A percentile compares a stretch with the other conserved stretches of the same genome.
Evolutionary conservation across 2,797 vertebrate species (phyloP).

Genomic region (Rachycentron canadum): DNA sequence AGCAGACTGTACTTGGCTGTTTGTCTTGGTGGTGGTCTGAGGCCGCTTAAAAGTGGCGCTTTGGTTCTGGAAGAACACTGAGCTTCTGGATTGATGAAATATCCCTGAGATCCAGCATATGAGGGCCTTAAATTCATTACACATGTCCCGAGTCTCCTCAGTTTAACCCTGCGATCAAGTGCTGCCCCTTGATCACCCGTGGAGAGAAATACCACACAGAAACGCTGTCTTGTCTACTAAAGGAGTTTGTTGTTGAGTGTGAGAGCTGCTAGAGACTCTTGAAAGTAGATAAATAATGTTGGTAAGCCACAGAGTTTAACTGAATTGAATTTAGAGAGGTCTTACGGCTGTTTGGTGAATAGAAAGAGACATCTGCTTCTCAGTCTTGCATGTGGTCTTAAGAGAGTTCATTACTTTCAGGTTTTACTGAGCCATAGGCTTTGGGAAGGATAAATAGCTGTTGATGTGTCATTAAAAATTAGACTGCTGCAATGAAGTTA

Average conservation of each 20-base stretch:
- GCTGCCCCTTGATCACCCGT: slow-evolving; percentile 50
- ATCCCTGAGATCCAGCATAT: slow-evolving; percentile 66
- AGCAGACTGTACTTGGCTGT: slow-evolving; percentile 61
- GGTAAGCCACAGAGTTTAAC: slow-evolving; percentile 64
- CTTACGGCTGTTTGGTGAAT: slow-evolving; percentile 48
- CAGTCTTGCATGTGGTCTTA: slow-evolving; percentile 45
- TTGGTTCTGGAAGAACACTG: slow-evolving; percentile 70
- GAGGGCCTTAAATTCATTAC: slow-evolving; percentile 70
- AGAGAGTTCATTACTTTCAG: slow-evolving; percentile 40
- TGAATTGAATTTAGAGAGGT: slow-evolving; percentile 43
- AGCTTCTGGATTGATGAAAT: slow-evolving; percentile 70
- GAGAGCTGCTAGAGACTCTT: slow-evolving; percentile 48
- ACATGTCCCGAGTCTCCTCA: slow-evolving; percentile 56
- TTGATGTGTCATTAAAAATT: slow-evolving; percentile 59
- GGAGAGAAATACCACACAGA: slow-evolving; percentile 75
- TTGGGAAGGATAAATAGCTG: slow-evolving; percentile 49
- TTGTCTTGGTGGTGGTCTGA: slow-evolving; percentile 74
- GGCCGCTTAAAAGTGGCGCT: slow-evolving; percentile 67
- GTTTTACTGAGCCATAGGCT: slow-evolving; percentile 45
- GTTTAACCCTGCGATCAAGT: slow-evolving; percentile 62
- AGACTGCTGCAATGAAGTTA: slow-evolving; percentile 26
- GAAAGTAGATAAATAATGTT: slow-evolving; percentile 72
- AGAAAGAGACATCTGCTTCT: slow-evolving; percentile 53
- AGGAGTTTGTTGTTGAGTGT: slow-evolving; percentile 59
- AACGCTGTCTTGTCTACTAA: slow-evolving; percentile 39